Percentiles rank a stretch among this genome's conserved stretches.
Evolutionary conservation across 2,888 invertebrate species (phyloP).

Genomic region (Xylota sylvarum): DNA sequence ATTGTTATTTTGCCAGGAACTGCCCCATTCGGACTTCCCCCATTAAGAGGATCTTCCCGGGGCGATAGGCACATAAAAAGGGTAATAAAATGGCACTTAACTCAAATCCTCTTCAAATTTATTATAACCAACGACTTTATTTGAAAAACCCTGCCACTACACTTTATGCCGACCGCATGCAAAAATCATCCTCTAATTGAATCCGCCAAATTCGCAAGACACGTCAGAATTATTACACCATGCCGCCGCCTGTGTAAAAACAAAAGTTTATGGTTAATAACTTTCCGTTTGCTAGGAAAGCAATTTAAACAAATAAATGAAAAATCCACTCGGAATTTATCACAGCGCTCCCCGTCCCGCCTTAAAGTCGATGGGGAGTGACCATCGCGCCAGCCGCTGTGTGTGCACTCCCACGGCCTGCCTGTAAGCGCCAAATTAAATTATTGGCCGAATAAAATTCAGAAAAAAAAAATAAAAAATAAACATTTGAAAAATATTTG

Average conservation of each 20-base stretch:
- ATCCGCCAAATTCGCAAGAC: conserved; percentile 22
- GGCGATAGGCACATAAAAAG: conserved; percentile 32
- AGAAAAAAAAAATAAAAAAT: conserved; percentile 50
- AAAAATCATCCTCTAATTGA: conserved; percentile 49
- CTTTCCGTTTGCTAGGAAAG: conserved; percentile 39
- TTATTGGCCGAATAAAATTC: conserved; percentile 63
- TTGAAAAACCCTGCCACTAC: conserved; percentile 38
- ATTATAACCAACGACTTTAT: conserved; percentile 30
- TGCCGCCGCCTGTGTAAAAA: conserved; percentile 13
- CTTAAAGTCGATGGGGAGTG: conserved; percentile 30
- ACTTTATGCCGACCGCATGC: conserved; percentile 30
- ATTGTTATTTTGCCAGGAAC: not conserved
- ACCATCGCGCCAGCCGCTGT: conserved; percentile 24
- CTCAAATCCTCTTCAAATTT: conserved; percentile 40
- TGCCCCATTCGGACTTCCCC: not conserved
- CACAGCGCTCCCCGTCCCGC: not conserved
- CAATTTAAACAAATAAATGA: conserved; percentile 53
- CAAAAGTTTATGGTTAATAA: conserved; percentile 66
- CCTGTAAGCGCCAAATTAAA: conserved; percentile 21
- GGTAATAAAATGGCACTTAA: conserved; percentile 54
- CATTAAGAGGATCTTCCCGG: not conserved
- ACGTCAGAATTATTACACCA: conserved; percentile 34
- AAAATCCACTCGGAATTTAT: conserved; percentile 53
- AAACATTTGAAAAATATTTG: conserved; percentile 54
- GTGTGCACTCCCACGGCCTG: conserved; percentile 34